Conservation (phyloP, 2,113 vertebrate genomes). For the Urocynchramus pylzowi region DNA sequence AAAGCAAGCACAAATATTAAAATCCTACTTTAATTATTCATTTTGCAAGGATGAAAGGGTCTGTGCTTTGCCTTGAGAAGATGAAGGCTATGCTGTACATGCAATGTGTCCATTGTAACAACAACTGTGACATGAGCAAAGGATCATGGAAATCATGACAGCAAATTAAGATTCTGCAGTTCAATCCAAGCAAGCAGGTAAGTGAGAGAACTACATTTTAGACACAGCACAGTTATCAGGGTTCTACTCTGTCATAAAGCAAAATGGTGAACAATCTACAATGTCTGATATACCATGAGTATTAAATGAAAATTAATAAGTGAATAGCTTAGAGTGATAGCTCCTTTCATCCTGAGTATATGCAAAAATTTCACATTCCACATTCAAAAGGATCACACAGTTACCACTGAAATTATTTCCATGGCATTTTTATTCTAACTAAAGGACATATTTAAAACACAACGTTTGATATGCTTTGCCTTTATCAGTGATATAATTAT, state of each 20-base stretch:
- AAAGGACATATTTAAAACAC: not conserved
- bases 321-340: not conserved
- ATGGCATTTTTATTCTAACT: not conserved
- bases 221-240: not conserved
- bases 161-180: not conserved
- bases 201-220: not conserved
- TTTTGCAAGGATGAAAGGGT: not conserved
- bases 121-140: not conserved
- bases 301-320: not conserved
- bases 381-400: not conserved
- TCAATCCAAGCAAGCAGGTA: not conserved
- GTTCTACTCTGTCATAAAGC: not conserved
- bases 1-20: conserved; percentile 3
- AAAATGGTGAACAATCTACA: not conserved
- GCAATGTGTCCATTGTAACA: not conserved
- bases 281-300: not conserved
- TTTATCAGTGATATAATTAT: not conserved
- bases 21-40: not conserved
- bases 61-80: not conserved
- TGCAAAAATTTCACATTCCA: not conserved
- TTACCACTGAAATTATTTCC: not conserved
- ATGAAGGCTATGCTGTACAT: not conserved
- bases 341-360: not conserved
- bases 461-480: not conserved
- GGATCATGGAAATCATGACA: not conserved